A percentile compares a stretch with the other conserved stretches of the same genome.
Evolutionary conservation across 2,888 invertebrate genomes (phyloP).

Genomic region (Apeira syringaria): DNA sequence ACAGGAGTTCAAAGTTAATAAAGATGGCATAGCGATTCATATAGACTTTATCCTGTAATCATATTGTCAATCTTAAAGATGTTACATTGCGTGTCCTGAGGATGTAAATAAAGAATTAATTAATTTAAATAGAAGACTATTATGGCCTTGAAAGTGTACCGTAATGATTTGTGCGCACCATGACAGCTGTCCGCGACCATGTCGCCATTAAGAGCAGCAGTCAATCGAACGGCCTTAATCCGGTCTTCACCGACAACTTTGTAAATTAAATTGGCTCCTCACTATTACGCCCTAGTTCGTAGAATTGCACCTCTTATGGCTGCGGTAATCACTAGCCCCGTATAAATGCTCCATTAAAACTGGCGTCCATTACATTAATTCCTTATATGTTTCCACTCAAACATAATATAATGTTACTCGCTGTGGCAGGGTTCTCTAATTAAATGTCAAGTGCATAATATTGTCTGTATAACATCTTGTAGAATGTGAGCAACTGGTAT

Average conservation of each 20-base stretch:
- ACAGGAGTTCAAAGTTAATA: constrained; percentile 70
- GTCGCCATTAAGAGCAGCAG: constrained; percentile 57
- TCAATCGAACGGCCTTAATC: constrained; percentile 56
- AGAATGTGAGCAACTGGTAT: constrained; percentile 53
- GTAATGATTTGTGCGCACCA: constrained; percentile 41
- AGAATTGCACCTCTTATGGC: constrained; percentile 70
- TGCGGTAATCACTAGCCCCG: constrained; percentile 63
- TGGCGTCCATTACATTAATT: constrained; percentile 75
- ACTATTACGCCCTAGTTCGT: constrained; percentile 51
- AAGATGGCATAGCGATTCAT: constrained; percentile 87
- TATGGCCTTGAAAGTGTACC: no score
- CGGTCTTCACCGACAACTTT: constrained; percentile 72
- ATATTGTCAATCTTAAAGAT: no score
- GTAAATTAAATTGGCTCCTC: constrained; percentile 75
- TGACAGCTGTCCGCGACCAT: constrained; percentile 54
- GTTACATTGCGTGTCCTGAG: no score
- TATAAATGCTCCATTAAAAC: constrained; percentile 76
- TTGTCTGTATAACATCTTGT: constrained; percentile 51
- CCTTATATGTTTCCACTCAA: constrained; percentile 67
- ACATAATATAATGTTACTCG: constrained; percentile 57
- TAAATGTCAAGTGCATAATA: constrained; percentile 64
- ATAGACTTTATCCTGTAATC: no score
- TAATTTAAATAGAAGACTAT: no score
- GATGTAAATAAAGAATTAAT: no score
- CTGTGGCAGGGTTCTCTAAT: constrained; percentile 55